Evolutionary conservation across 1,140 invertebrate genomes (phyloP), one percentile per base, ranked within the genome.

Genomic region (Drosophila fuyamai): DNA sequence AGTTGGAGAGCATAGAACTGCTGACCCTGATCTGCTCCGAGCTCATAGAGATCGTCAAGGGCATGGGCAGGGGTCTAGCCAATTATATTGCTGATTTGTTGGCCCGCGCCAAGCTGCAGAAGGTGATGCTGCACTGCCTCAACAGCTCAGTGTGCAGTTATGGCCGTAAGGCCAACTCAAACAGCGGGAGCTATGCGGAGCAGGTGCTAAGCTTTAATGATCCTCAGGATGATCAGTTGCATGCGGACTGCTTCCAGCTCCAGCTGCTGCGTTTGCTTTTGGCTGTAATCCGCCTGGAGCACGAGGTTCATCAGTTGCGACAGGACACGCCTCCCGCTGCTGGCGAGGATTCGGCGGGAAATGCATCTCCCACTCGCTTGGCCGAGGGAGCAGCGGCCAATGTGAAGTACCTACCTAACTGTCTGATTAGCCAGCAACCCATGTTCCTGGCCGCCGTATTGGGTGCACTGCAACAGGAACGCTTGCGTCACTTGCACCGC

Each of bases 121-220:
- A 98, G 92, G 96, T 97, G n/a, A 93, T 97, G 29, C 93, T 98
- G 38, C 97, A 97, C 91, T 97, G 97, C 92, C 93, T 98, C 27
- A 94, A 97, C 12, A 96, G 97, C 7, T 96, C 95, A 27, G 96
- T 98, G 4, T 93, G 93, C 56, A 93, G 92, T 76, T 93, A 93
- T 63, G 93, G 59, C 0, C 62, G 70, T 1, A 57, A 32, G 27
- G 29, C 44, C 18, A 50, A 36, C 23, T 23, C 6, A 13, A 58
- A 14, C 9, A 44, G 38, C 12, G 65, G 55, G 9, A 96, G 96
- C 2, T 96, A 98, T 79, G 97, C 97, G 1, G 96, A 98, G 90
- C 95, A 97, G 90, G 96, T 98, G 47, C 93, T 98, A 18, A 93
- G 94, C 10, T 98, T 97, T 80, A 98, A 98, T 91, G 96, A 97